phyloP scores from a whole-genome alignment of 2,888 invertebrate species.

The Eubasilissa splendida region DNA sequence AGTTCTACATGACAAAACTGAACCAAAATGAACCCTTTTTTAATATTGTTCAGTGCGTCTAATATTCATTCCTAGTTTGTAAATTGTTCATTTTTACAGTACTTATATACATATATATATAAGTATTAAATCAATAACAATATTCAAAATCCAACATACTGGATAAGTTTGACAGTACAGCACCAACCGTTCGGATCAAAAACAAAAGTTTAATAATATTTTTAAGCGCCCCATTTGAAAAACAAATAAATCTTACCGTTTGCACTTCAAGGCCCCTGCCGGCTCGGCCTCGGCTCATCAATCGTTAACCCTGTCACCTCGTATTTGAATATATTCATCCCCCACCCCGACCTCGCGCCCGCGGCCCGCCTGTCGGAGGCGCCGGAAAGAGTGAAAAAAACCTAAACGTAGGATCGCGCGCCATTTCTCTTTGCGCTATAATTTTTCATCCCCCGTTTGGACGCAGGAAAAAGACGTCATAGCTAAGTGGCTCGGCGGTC shows the following conservation, averaged over 20 bases:
- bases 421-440: constrained; percentile 54
- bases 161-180: too few species aligned
- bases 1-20: too few species aligned
- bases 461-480: constrained; percentile 56
- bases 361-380: constrained; percentile 23
- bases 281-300: constrained; percentile 44
- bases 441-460: constrained; percentile 56
- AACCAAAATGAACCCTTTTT: too few species aligned
- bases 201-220: too few species aligned
- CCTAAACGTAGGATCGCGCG: constrained; percentile 48
- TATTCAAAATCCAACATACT: too few species aligned
- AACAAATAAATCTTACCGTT: neutral
- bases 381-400: constrained; percentile 36
- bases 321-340: constrained; percentile 57
- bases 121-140: too few species aligned
- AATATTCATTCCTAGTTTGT: too few species aligned
- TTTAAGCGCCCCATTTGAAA: too few species aligned
- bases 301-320: constrained; percentile 57
- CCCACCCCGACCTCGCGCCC: neutral
- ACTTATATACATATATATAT: too few species aligned
- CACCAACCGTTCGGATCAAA: too few species aligned
- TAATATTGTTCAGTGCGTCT: too few species aligned
- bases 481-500: constrained; percentile 38
- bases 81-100: too few species aligned
- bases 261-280: constrained; percentile 16